These are phyloP conservation scores for Diplazon laetatorius DNA, from an alignment of 2,888 invertebrate genomes.

Conservation along the genomic window DNA sequence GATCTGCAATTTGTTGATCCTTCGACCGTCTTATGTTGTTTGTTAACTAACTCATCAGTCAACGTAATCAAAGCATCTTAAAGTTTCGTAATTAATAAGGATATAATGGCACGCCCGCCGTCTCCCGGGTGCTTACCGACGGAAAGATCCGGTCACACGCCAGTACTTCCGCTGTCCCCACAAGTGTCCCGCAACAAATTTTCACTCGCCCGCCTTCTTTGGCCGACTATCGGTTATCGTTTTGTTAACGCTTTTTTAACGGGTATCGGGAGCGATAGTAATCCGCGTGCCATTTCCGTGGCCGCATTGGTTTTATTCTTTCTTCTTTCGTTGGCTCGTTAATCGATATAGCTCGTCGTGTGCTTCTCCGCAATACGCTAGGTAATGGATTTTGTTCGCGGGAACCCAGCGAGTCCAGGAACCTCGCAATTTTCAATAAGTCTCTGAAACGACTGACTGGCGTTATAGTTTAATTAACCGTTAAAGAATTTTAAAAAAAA, in stretches of 20 bases:
- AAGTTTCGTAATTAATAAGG: constrained; percentile 15
- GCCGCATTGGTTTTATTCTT: too few species aligned
- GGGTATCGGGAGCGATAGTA: constrained; percentile 30
- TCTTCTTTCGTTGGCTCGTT: constrained; percentile 35
- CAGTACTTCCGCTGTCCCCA: constrained; percentile 27
- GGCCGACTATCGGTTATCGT: constrained; percentile 39
- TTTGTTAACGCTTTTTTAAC: constrained; percentile 45
- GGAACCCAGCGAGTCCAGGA: constrained; percentile 17
- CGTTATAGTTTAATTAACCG: constrained; percentile 27
- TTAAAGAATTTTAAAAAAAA: neutral
- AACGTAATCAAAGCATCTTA: constrained; percentile 22
- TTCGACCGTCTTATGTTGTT: neutral
- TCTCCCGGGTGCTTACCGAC: constrained; percentile 44
- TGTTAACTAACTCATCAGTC: constrained; percentile 16
- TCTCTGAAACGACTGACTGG: constrained; percentile 28
- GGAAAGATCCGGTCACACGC: constrained; percentile 19
- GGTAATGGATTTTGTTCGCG: constrained; percentile 35
- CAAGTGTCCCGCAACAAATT: constrained; percentile 22
- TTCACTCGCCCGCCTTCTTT: constrained; percentile 29
- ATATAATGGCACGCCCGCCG: constrained; percentile 19
- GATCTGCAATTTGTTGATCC: constrained; percentile 15
- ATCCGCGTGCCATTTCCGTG: constrained; percentile 29
- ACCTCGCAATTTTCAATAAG: constrained; percentile 7
- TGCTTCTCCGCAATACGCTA: constrained; percentile 52
- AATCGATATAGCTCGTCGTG: constrained; percentile 36